phyloP scores from a whole-genome alignment of 2,113 vertebrate genomes.

The Psittacula cyanocephala region DNA sequence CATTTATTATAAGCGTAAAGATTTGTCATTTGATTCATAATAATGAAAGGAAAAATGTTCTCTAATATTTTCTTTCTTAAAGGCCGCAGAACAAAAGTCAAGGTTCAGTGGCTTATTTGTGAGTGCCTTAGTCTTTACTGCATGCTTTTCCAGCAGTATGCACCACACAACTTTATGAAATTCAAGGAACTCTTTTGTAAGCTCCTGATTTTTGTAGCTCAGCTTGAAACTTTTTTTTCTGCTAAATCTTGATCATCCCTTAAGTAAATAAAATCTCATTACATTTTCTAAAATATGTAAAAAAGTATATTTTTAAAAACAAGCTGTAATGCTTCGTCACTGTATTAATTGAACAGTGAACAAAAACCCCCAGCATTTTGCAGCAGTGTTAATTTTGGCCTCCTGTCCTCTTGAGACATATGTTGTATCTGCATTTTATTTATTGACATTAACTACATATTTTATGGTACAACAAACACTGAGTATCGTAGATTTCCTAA shows the following conservation, averaged over 20 bases:
- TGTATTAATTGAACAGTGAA: background rate
- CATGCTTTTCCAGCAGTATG: background rate
- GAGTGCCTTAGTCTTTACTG: background rate
- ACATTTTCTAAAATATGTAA: background rate
- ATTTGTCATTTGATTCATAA: background rate
- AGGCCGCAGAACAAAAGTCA: background rate
- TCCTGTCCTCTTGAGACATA: background rate
- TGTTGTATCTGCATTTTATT: background rate
- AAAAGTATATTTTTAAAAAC: background rate
- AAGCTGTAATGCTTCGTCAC: background rate
- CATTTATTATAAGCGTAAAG: background rate
- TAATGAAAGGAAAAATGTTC: background rate
- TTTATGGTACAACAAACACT: background rate
- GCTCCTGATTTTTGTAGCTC: background rate
- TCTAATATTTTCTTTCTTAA: background rate
- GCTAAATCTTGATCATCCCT: background rate
- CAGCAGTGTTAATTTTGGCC: background rate
- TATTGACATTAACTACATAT: background rate
- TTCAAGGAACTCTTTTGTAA: background rate
- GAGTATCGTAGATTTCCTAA: background rate
- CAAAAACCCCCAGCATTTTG: background rate
- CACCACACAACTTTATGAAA: background rate
- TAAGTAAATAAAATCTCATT: background rate
- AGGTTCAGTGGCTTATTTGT: background rate
- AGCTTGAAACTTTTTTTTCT: background rate